Base-by-base conservation (phyloP, 2,797 vertebrate genomes). In the Micromesistius poutassou region DNA sequence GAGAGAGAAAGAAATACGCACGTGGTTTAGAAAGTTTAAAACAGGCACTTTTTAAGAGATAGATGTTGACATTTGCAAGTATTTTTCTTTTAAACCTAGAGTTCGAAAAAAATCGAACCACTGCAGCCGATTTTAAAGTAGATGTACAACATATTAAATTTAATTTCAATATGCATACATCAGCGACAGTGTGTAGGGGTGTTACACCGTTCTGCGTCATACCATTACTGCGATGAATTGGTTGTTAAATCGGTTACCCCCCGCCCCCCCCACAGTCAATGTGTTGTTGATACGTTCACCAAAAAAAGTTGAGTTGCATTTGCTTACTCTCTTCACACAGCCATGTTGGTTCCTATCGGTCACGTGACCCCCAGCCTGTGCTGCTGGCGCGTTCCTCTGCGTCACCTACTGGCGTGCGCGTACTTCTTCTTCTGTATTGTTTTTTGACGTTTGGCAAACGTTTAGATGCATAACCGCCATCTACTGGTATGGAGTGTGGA, bases 131-230 rank as follows among this genome's bases (percentile, higher is more conserved):
- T 25, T 28, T 68, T 8, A 68, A 68, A 68, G 62, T 68, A 68
- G 62, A 62, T 62, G 55, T 62, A 50, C 4, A 50, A 50, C 4
- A 50, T 22, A 22, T 9, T 28, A 1, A 9, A 28, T 28, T 68
- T 68, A 68, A 68, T 68, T 68, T 68, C n/a, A 68, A 28, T 68
- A 68, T 68, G 62, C 62, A 68, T 28, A 68, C 13, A 68, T 68
- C 62, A 68, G 62, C 62, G 62, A 28, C 62, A 68, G 62, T 68
- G 62, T 68, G 62, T 28, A 9, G n/a, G 62, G 62, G 62, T 28
- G 25, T 28, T 68, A 62, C 6, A 62, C 22, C 22, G 55, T 62
- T 22, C 55, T 62, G 62, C 3, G 12, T 68, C 62, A 13, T 68
- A 68, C 62, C 62, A 68, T 68, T 68, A 28, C n/a, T 68, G 62